Evolutionary conservation across 1,140 invertebrate species (phyloP).

Genomic region (Andricus grossulariae): DNA sequence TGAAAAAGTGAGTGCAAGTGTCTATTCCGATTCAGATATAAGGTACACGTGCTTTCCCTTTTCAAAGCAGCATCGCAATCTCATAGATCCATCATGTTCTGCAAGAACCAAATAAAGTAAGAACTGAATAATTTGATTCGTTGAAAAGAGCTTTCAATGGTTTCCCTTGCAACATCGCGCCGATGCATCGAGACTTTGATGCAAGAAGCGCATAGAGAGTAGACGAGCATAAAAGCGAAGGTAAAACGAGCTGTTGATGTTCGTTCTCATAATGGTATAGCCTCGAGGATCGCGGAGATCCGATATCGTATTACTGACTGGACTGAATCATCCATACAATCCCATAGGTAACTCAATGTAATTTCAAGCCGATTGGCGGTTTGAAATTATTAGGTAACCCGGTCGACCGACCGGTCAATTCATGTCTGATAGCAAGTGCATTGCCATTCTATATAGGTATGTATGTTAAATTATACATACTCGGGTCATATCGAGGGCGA

Average conservation of each 20-base stretch:
- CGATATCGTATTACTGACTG: constrained; percentile 40
- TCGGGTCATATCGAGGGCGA: not conserved
- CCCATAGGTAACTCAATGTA: constrained; percentile 45
- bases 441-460: constrained; percentile 16
- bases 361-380: constrained; percentile 39
- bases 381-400: constrained; percentile 54
- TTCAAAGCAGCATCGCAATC: too few species aligned
- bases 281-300: constrained; percentile 30
- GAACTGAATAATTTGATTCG: constrained; percentile 12
- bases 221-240: constrained; percentile 2
- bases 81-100: too few species aligned
- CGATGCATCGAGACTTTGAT: not conserved
- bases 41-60: too few species aligned
- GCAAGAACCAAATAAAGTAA: not conserved
- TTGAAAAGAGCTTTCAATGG: constrained; percentile 17
- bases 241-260: constrained; percentile 7
- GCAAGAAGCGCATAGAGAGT: constrained; percentile 2
- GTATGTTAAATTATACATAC: not conserved
- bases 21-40: too few species aligned
- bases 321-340: constrained; percentile 42
- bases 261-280: not conserved
- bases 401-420: constrained; percentile 29
- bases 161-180: not conserved
- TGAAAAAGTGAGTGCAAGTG: too few species aligned
- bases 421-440: constrained; percentile 14